Conservation (phyloP, 2,113 vertebrate species). For the Oncorhynchus clarkii region DNA sequence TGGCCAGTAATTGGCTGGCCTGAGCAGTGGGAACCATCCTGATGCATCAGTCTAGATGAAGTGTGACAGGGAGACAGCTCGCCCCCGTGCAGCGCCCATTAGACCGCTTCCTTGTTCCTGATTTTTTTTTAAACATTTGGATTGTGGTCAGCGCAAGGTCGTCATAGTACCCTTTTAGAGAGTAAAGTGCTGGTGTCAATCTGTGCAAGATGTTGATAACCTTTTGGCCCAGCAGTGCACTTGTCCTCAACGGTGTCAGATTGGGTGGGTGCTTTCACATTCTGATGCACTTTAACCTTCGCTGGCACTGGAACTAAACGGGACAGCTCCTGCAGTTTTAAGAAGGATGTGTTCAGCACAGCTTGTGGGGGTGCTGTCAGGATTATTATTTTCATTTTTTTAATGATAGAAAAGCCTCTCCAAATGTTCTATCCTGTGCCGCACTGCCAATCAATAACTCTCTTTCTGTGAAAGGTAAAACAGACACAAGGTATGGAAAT, state of each 20-base stretch:
- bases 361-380: slow-evolving; percentile 58
- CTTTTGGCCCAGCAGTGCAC: slow-evolving; percentile 65
- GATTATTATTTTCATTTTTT: slow-evolving; percentile 38
- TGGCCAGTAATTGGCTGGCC: slow-evolving; percentile 95
- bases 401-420: slow-evolving; percentile 60
- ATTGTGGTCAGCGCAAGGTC: slow-evolving; percentile 90
- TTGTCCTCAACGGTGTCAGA: slow-evolving; percentile 48
- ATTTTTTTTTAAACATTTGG: slow-evolving; percentile 65
- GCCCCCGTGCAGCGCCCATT: slow-evolving; percentile 87
- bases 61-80: slow-evolving; percentile 97
- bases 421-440: slow-evolving; percentile 53
- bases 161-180: slow-evolving; percentile 76
- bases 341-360: slow-evolving; percentile 64
- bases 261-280: slow-evolving; percentile 51
- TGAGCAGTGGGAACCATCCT: slow-evolving; percentile 86
- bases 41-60: slow-evolving; percentile 95
- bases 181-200: slow-evolving; percentile 73
- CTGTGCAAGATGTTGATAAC: slow-evolving; percentile 76
- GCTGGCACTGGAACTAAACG: slow-evolving; percentile 50
- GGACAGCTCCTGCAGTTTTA: slow-evolving; percentile 54
- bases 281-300: slow-evolving; percentile 47
- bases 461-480: slow-evolving; percentile 46
- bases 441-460: slow-evolving; percentile 64
- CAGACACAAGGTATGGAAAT: slow-evolving; percentile 34
- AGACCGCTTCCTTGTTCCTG: slow-evolving; percentile 89